phyloP scores from a whole-genome alignment of 1,140 invertebrate genomes.

The Marisa cornuarietis region DNA sequence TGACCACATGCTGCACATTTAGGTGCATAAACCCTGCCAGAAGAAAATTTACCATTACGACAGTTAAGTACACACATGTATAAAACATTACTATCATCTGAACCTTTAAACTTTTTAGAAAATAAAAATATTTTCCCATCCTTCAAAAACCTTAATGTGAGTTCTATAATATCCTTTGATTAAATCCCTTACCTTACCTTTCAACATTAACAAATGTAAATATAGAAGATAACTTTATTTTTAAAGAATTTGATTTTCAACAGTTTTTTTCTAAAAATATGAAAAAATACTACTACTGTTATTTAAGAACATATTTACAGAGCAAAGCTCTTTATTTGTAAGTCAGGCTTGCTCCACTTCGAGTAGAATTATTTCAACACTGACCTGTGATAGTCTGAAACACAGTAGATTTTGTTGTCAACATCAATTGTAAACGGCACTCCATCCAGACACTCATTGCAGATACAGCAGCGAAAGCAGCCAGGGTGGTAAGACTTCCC shows the following conservation, averaged over 20 bases:
- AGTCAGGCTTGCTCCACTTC: neutral
- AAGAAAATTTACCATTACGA: conserved; percentile 12
- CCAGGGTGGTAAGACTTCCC: conserved; percentile 99
- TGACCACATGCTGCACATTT: conserved; percentile 95
- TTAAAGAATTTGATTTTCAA: neutral
- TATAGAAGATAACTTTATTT: no score
- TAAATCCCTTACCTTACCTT: no score
- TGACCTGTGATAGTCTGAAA: conserved; percentile 93
- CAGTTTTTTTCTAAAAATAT: neutral
- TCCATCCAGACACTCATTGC: conserved; percentile 97
- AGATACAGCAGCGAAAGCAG: conserved; percentile 97
- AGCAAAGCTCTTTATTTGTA: neutral
- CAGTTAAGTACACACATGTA: neutral
- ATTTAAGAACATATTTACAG: neutral
- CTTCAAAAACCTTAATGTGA: no score
- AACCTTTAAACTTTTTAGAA: no score
- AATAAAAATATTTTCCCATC: no score
- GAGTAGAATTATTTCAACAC: conserved; percentile 1
- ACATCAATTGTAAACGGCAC: conserved; percentile 97
- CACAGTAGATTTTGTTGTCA: conserved; percentile 98
- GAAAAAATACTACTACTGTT: neutral
- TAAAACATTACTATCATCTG: no score
- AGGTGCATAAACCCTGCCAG: conserved; percentile 89
- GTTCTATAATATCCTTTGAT: no score
- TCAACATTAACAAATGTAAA: no score